Evolutionary conservation across 2,888 invertebrate species (phyloP), one percentile per base, ranked within the genome.

Genomic region (Palloptera scutellata): DNA sequence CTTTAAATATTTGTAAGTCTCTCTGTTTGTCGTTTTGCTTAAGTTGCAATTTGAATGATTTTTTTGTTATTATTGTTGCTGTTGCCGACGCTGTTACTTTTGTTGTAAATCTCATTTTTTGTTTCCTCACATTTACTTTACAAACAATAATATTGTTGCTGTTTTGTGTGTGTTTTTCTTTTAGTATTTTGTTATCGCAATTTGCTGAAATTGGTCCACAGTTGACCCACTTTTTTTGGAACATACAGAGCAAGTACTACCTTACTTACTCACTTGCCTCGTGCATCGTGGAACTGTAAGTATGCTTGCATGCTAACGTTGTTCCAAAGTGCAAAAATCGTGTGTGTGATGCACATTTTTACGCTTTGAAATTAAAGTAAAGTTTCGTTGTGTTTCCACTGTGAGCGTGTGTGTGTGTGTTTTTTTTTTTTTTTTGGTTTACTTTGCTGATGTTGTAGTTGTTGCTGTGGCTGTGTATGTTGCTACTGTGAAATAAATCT

Each of bases 191-290:
- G 30, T 57, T 55, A 15, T 61, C 67, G 54, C 70, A 67, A 68
- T 62, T 53, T 54, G 54, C 54, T 68, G 64, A 72, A 68, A 70
- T 71, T 70, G 67, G 67, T 69, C 65, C 65, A 70, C 68, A 68
- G 58, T 65, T 72, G 70, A 70, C 70, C 72, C 64, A 72, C 70
- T 69, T 72, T 66, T 67, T 57, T 65, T 15, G 64, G 62, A 69
- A 43, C 42, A 48, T 15, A n/a, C 48, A 48, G 15, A 15, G n/a
- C 11, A 6, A 48, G 15, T 48, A 45, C 30, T n/a, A n/a, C n/a
- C n/a, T 30, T 30, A 30, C 30, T 30, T 30, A 30, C 30, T 30
- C 6, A 30, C 30, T 30, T 30, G 6, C 30, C 30, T 2, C 30
- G 6, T 30, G 30, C 30, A 30, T 30, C n/a, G n/a, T n/a, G n/a